phyloP scores from a whole-genome alignment of 1,140 invertebrate genomes.

The Drosophila parvula region DNA sequence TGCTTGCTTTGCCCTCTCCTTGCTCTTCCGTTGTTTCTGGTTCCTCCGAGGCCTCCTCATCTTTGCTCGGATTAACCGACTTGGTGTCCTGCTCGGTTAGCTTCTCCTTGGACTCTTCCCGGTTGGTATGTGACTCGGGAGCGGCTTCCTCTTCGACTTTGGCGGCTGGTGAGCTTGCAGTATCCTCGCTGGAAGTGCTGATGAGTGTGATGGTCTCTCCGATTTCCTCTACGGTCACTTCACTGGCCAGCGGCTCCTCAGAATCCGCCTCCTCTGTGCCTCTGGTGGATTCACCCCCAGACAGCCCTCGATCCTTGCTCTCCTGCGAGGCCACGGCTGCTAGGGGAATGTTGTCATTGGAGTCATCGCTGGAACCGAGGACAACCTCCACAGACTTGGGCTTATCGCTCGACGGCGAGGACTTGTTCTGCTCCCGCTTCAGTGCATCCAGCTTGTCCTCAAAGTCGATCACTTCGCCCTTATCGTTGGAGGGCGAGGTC shows the following conservation, averaged over 20 bases:
- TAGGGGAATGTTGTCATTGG: conserved; percentile 73
- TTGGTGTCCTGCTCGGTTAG: conserved; percentile 1
- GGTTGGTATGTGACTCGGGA: not conserved
- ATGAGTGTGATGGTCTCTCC: conserved; percentile 61
- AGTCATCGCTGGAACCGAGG: conserved; percentile 75
- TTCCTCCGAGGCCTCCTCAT: not conserved
- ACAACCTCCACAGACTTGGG: conserved; percentile 59
- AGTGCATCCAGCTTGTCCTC: conserved; percentile 64
- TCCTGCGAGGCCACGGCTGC: conserved; percentile 68
- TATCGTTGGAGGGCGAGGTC: conserved; percentile 30
- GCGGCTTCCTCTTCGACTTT: conserved; percentile 28
- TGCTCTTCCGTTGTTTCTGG: not conserved
- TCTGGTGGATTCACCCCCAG: conserved; percentile 6
- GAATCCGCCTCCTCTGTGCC: conserved; percentile 20
- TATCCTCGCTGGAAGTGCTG: conserved; percentile 69
- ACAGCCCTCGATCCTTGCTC: conserved; percentile 48
- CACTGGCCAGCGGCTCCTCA: conserved; percentile 50
- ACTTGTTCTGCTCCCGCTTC: conserved; percentile 50
- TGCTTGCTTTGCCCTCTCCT: conserved; percentile 4
- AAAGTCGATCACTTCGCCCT: conserved; percentile 56
- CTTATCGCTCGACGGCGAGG: conserved; percentile 13
- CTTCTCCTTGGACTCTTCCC: conserved; percentile 2
- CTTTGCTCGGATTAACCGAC: not conserved
- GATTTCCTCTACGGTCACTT: conserved; percentile 55
- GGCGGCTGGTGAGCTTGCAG: conserved; percentile 15